Base-by-base conservation (phyloP, 2,797 vertebrate genomes). In the Aplochiton taeniatus region DNA sequence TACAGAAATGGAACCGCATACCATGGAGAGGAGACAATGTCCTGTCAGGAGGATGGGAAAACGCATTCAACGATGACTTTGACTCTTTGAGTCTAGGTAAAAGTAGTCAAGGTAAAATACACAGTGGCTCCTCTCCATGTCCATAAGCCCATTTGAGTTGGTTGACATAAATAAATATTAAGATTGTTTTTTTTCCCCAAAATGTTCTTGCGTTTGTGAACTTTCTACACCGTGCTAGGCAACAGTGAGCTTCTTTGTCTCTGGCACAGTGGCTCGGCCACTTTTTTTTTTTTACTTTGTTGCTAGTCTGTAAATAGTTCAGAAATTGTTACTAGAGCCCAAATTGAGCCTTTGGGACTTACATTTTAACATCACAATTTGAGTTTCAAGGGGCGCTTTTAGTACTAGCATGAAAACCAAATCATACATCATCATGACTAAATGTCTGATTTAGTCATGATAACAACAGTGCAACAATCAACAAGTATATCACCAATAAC, bases 1-100 rank as follows among this genome's bases (percentile, higher is more conserved):
- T 76, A 82, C 74, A 69, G 65, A 85, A 85, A 81, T 73, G 64
- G 76, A 81, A 64, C 75, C 58, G 72, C 0, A 60, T 60, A 81
- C 73, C 61, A 20, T 1, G 12, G 19, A 20, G 63, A 68, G 70
- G 76, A 68, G 31, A 31, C 31, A 6, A 31, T 6, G 31, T 2
- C 31, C 31, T 31, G 31, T 31, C 31, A 3, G 31, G 31, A 31
- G 31, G 31, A 31, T 6, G 31, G 31, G 31, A 31, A 31, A n/a
- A 31, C 6, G 31, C 31, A 31, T 31, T 6, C 31, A 31, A 31
- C 31, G 6, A 31, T 31, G 31, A 31, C 31, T 31, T 31, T 3
- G 31, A 6, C 31, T n/a, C n/a, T n/a, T n/a, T 31, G 31, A 6
- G 31, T 31, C 31, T 3, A 31, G 2, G 31, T 6, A 31, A 31